Evolutionary conservation across 2,888 invertebrate genomes (phyloP).

Genomic region (Physocephala rufipes): DNA sequence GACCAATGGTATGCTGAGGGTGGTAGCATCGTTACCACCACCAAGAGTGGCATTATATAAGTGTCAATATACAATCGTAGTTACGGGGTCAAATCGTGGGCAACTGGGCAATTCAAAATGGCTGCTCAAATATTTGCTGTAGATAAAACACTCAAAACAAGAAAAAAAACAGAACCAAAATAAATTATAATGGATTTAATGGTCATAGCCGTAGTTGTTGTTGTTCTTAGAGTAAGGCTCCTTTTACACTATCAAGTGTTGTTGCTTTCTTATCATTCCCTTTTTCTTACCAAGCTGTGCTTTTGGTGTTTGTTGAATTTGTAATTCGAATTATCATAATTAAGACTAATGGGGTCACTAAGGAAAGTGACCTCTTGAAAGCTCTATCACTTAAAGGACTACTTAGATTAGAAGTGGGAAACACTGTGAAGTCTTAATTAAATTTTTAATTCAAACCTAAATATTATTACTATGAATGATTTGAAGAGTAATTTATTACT

Average conservation of each 20-base stretch:
- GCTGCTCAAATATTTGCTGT: constrained; percentile 61
- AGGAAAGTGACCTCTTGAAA: no score
- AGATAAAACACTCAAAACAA: neutral
- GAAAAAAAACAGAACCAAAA: neutral
- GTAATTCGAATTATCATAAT: neutral
- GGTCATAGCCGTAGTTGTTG: neutral
- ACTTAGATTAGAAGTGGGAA: no score
- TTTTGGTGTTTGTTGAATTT: neutral
- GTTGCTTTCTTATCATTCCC: neutral
- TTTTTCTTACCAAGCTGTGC: neutral
- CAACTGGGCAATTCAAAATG: constrained; percentile 58
- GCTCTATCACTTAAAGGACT: no score
- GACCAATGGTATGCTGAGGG: constrained; percentile 35
- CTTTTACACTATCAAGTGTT: neutral
- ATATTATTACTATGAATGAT: no score
- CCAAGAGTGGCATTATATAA: neutral
- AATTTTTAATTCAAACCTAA: no score
- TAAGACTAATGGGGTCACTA: neutral
- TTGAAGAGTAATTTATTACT: no score
- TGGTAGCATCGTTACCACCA: constrained; percentile 20
- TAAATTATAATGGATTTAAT: constrained; percentile 5
- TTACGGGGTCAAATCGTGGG: neutral
- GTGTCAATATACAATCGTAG: no score
- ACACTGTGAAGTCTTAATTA: no score
- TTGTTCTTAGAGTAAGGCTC: neutral